phyloP scores from a whole-genome alignment of 2,888 invertebrate species.

The Harpalus rubripes region DNA sequence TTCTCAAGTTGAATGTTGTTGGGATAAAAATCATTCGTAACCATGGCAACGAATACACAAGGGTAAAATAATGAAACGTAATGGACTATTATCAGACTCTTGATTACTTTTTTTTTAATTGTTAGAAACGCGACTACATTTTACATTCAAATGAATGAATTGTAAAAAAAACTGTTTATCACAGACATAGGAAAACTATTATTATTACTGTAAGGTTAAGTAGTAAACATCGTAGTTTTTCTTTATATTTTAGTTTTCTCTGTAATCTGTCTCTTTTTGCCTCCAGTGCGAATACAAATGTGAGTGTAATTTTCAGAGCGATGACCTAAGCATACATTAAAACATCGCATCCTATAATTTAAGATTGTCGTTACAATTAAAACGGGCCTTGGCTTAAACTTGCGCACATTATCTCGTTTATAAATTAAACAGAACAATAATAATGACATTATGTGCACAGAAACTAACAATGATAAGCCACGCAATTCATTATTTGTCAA shows the following conservation, averaged over 20 bases:
- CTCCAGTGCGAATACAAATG: constrained; percentile 10
- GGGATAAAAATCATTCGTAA: no score
- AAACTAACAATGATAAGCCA: neutral
- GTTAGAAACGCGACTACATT: no score
- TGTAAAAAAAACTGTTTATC: no score
- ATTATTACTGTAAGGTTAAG: no score
- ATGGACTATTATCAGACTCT: no score
- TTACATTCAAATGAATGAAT: no score
- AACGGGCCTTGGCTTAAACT: constrained; percentile 42
- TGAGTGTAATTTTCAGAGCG: constrained; percentile 34
- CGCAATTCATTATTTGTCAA: constrained; percentile 19
- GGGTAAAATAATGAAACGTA: no score
- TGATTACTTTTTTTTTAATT: no score
- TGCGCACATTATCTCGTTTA: constrained; percentile 18
- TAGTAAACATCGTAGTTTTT: neutral
- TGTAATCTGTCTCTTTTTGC: constrained; percentile 4
- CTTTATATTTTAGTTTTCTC: neutral
- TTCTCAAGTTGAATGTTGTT: no score
- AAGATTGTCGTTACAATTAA: constrained; percentile 42
- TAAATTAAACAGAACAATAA: constrained; percentile 32
- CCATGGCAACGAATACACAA: no score
- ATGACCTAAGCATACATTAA: constrained; percentile 30
- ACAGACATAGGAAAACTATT: no score
- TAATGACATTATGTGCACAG: constrained; percentile 17
- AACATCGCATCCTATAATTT: constrained; percentile 30